Base-by-base conservation (phyloP, 23 tunicate genomes). In the Phallusia fumigata region DNA sequence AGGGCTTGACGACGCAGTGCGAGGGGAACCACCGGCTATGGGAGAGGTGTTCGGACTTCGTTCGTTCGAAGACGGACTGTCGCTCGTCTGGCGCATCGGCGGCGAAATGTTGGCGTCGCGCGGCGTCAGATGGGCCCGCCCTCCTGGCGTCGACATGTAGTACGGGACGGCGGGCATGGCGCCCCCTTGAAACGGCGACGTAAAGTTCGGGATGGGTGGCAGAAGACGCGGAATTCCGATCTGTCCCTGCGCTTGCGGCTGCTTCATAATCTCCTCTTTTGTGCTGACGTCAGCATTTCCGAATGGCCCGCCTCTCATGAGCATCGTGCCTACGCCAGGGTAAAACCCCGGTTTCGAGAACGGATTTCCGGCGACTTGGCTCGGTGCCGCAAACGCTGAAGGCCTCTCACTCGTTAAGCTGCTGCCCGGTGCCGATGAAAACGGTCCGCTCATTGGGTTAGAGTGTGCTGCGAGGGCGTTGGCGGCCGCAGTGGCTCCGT, bases 401-500 rank as follows among this genome's bases (percentile, higher is more conserved):
- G 69, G 69, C 26, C 69, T 22, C 28, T 58, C 69, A 16, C 28
- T 58, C 28, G 26, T 11, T 58, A 58, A 58, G 13, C 28, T 58
- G 16, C 28, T 13, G 8, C 69, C 69, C 28, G 69, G 69, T 24
- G 28, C 69, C 28, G 69, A 21, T 28, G 69, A 40, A 75, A 65
- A 82, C 30, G 80, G 79, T n/a, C 40, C 32, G 19, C 81, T 80
- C 12, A 53, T 78, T 19, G 80, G 82, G 44, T 45, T 45, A 1
- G 89, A 65, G 30, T 79, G 83, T 8, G 89, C 84, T 30, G 94
- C 94, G 3, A 89, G 76, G 3, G 94, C 94, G 52, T 76, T 85
- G 33, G 88, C 88, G 0, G 86, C 89, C 0, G 97, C 91, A 30
- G 97, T 86, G 13, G 97, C 97, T 19, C 97, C 97, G 87, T 93